Conservation (phyloP, 2,113 vertebrate species). For the Muntiacus muntjak region DNA sequence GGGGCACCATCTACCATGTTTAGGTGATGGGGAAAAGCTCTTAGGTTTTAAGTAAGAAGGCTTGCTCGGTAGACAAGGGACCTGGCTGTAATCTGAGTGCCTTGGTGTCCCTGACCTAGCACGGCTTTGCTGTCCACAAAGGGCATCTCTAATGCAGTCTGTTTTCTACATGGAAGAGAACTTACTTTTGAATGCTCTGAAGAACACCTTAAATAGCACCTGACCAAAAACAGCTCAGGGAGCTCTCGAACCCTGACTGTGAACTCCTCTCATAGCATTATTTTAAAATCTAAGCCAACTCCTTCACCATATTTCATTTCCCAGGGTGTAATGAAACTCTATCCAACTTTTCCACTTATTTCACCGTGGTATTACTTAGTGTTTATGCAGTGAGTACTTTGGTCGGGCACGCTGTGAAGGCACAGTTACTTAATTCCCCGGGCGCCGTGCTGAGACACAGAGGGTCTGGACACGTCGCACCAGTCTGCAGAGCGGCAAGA, state of each 20-base stretch:
- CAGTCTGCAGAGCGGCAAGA: not conserved
- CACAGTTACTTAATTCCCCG: not conserved
- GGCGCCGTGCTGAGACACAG: rapidly evolving
- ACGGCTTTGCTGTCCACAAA: not conserved
- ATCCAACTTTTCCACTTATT: not conserved
- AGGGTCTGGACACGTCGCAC: not conserved
- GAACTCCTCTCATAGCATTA: not conserved
- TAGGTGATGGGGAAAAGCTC: not conserved
- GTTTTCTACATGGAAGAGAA: not conserved
- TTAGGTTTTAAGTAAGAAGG: not conserved
- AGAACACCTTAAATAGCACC: not conserved
- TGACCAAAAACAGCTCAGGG: not conserved
- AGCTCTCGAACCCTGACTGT: not conserved
- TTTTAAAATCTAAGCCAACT: not conserved
- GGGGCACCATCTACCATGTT: not conserved
- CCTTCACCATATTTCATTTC: not conserved
- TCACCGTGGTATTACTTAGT: not conserved
- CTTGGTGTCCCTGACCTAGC: not conserved
- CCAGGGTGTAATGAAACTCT: not conserved
- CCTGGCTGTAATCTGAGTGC: too few species aligned
- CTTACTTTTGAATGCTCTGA: not conserved
- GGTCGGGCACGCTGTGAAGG: not conserved
- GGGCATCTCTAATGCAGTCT: not conserved
- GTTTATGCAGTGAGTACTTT: not conserved
- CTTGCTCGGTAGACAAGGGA: not conserved